A percentile compares a stretch with the other conserved stretches of the same genome.
Evolutionary conservation across 1,140 invertebrate genomes (phyloP).

Genomic region (Drosophila pseudoobscura): DNA sequence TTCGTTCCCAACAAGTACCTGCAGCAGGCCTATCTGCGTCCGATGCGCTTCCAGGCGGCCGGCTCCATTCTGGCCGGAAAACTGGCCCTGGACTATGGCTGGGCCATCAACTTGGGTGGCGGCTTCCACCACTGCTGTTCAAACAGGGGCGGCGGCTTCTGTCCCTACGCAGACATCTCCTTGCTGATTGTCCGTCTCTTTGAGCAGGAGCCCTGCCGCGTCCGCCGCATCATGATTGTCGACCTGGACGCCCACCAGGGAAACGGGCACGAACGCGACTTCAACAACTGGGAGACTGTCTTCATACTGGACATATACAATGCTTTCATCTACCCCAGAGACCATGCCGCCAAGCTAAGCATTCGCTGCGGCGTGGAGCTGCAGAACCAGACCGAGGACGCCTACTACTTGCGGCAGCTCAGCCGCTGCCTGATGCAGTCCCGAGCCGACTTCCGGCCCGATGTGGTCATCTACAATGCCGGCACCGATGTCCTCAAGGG

Average conservation of each 20-base stretch:
- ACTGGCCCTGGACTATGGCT: constrained; percentile 90
- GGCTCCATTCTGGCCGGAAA: constrained; percentile 92
- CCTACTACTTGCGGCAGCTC: constrained; percentile 88
- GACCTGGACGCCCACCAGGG: constrained; percentile 96
- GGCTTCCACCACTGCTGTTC: constrained; percentile 93
- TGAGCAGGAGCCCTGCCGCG: constrained; percentile 83
- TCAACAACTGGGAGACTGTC: constrained; percentile 88
- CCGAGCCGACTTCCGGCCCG: constrained; percentile 89
- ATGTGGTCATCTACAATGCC: constrained; percentile 94
- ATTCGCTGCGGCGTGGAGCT: constrained; percentile 91
- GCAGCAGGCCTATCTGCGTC: constrained; percentile 89
- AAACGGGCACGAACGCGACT: constrained; percentile 94
- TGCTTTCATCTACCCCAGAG: constrained; percentile 91
- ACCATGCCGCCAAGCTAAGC: constrained; percentile 89
- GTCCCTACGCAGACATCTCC: constrained; percentile 94
- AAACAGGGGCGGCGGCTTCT: constrained; percentile 92
- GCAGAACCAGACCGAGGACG: constrained; percentile 87
- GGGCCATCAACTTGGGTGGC: constrained; percentile 96
- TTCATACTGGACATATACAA: constrained; percentile 96
- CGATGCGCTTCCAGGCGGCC: constrained; percentile 92
- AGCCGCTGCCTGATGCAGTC: constrained; percentile 87
- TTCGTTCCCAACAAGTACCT: constrained; percentile 90
- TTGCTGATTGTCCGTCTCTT: constrained; percentile 89
- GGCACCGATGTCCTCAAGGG: constrained; percentile 92
- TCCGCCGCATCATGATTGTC: constrained; percentile 91